Evolutionary conservation across 1,140 invertebrate species (phyloP), one percentile per base, ranked within the genome.

Genomic region (Neodiprion virginianus): DNA sequence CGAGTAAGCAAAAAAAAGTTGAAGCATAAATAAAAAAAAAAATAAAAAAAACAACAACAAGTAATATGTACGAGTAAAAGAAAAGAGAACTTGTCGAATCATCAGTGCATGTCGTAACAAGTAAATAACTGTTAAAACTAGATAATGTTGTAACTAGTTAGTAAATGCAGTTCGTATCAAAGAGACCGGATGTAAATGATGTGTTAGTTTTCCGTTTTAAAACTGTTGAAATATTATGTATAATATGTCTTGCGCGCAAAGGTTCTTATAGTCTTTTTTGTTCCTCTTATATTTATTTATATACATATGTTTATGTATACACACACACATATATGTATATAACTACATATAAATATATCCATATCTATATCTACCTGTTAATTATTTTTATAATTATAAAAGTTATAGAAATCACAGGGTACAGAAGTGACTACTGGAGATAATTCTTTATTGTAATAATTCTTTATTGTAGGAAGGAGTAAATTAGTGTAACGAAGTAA

Each of bases 381-480:
- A 53, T 53, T 53, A 53, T 53, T 53, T 53, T 53, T 53, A 53
- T 53, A 53, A 53, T 53, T 53, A 53, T 53, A 53, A 53, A 53
- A 10, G 50, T 53, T 53, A 14, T 53, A 53, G 50, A 53, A 53
- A 53, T 53, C 50, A 53, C 50, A 53, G 50, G 50, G 50, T 53
- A 53, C 50, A 53, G n/a, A 14, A 53, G n/a, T 1, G 50, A 53
- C 10, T 11, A 53, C 50, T 10, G n/a, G 10, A 21, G 17, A 21
- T 21, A 21, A 21, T 21, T 21, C 17, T 21, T 21, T 21, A 21
- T 14, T 14, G 14, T 53, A 14, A 53, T 14, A 14, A 53, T 53
- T 10, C 50, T 53, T 53, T 53, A 53, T n/a, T 53, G n/a, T n/a
- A 11, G 10, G 50, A 53, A 53, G 10, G n/a, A 53, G 10, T 10